Evolutionary conservation across 2,113 vertebrate genomes (phyloP).

Genomic region (Asarcornis scutulata): DNA sequence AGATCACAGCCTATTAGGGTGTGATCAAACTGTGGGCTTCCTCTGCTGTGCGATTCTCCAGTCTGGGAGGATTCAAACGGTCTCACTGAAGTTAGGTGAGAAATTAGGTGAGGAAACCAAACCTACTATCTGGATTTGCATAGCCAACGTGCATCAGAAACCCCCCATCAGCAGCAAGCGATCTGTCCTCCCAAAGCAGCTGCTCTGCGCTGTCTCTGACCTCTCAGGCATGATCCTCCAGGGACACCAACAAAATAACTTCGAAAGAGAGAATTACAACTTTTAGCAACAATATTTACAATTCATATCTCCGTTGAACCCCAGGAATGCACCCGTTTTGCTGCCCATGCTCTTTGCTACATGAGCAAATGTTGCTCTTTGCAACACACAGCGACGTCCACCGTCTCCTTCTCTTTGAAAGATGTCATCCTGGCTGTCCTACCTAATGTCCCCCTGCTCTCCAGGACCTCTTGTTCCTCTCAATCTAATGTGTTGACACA

Average conservation of each 20-base stretch:
- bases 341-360: not conserved
- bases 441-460: not conserved
- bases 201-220: not conserved
- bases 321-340: not conserved
- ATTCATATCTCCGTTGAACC: not conserved
- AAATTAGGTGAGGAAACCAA: not conserved
- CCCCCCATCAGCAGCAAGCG: not conserved
- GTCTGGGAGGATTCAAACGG: not conserved
- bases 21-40: not conserved
- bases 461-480: not conserved
- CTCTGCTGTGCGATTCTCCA: not conserved
- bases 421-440: not conserved
- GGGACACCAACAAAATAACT: not conserved
- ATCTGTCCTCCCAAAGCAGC: not conserved
- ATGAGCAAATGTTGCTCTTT: not conserved
- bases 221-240: not conserved
- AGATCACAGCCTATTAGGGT: accelerated
- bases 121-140: not conserved
- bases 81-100: not conserved
- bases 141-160: not conserved
- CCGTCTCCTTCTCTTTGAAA: not conserved
- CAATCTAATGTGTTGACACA: not conserved
- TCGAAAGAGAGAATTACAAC: not conserved
- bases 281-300: not conserved
- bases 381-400: not conserved